Evolutionary conservation across 2,888 invertebrate species (phyloP).

Genomic region (Idaea straminata): DNA sequence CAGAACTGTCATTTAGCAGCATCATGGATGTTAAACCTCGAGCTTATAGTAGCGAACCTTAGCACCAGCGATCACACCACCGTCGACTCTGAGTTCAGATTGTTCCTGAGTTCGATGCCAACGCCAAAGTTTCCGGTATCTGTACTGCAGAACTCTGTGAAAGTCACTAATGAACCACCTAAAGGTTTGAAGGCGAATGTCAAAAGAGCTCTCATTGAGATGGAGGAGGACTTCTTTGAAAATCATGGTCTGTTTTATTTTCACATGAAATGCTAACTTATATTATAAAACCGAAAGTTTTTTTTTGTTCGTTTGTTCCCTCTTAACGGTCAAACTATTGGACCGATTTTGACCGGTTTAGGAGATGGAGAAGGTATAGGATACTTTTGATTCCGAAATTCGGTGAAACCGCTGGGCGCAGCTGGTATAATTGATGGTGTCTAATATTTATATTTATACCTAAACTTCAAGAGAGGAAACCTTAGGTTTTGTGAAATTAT

Average conservation of each 20-base stretch:
- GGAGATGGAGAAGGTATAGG: too few relatives aligned
- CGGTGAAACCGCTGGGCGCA: too few relatives aligned
- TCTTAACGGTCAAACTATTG: too few relatives aligned
- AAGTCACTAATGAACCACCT: slow-evolving; percentile 96
- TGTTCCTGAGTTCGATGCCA: slow-evolving; percentile 95
- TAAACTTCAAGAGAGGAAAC: too few relatives aligned
- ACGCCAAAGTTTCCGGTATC: slow-evolving; percentile 92
- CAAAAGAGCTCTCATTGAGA: slow-evolving; percentile 88
- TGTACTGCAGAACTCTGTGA: slow-evolving; percentile 94
- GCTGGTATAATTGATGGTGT: too few relatives aligned
- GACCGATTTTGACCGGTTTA: too few relatives aligned
- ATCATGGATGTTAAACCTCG: slow-evolving; percentile 94
- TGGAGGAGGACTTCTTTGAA: slow-evolving; percentile 90
- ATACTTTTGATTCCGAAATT: background rate
- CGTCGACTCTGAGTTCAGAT: slow-evolving; percentile 86
- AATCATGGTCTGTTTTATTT: slow-evolving; percentile 79
- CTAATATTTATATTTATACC: too few relatives aligned
- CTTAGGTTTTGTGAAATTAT: too few relatives aligned
- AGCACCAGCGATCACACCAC: slow-evolving; percentile 81
- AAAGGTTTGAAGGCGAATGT: slow-evolving; percentile 95
- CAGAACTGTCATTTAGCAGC: slow-evolving; percentile 96
- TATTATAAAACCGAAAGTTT: background rate
- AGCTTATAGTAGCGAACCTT: slow-evolving; percentile 87
- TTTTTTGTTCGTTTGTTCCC: background rate
- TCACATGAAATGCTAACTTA: background rate